phyloP scores from a whole-genome alignment of 1,140 invertebrate species.

The Bicyclus anynana region DNA sequence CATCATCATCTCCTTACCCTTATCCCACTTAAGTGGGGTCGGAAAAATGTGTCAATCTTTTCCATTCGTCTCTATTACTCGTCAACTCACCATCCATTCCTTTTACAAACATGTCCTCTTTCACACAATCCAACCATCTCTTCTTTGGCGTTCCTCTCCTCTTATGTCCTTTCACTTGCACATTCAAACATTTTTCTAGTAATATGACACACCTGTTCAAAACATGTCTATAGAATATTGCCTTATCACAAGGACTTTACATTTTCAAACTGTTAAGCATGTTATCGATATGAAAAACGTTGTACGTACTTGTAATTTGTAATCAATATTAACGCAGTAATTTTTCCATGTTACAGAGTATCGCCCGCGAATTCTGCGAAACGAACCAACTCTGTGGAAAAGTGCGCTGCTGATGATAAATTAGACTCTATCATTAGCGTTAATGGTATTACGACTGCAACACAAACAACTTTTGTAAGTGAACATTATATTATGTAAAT shows the following conservation, averaged over 20 bases:
- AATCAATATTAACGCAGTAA: not conserved
- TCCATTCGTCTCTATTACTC: too few species aligned
- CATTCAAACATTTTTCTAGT: too few species aligned
- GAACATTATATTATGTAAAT: not conserved
- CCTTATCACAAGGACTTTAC: not conserved
- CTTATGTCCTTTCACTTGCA: too few species aligned
- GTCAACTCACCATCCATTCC: too few species aligned
- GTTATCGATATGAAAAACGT: not conserved
- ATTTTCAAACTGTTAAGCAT: not conserved
- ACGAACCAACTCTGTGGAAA: constrained; percentile 62
- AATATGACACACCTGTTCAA: too few species aligned
- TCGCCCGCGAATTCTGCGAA: constrained; percentile 82
- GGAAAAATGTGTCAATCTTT: too few species aligned
- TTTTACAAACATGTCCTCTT: too few species aligned
- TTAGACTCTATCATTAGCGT: constrained; percentile 67
- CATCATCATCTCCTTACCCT: too few species aligned
- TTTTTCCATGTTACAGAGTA: constrained; percentile 75
- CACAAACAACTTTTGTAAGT: constrained; percentile 86
- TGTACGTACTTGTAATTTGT: not conserved
- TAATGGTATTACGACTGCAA: constrained; percentile 74
- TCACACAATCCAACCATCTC: too few species aligned
- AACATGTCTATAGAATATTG: not conserved
- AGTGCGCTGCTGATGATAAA: constrained; percentile 57
- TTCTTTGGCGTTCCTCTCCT: too few species aligned
- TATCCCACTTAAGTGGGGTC: too few species aligned